Evolutionary conservation across 2,888 invertebrate genomes (phyloP), one percentile per base, ranked within the genome.

Genomic region (Hofmannophila pseudospretella): DNA sequence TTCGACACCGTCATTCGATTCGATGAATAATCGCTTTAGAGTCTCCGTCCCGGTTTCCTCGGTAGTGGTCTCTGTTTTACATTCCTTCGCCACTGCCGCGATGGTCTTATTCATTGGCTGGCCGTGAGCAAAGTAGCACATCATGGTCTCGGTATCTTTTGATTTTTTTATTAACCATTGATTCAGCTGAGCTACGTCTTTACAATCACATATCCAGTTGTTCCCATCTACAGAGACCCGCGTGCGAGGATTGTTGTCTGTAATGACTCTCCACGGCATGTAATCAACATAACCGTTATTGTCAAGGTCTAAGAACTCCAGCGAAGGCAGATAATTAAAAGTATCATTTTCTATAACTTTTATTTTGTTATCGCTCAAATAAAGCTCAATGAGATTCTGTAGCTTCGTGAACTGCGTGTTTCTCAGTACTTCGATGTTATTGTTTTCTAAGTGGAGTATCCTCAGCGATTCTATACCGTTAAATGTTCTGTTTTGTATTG

Each of bases 191-290:
- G 88, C 89, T 36, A 93, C 89, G 59, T 92, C 91, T 61, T 88
- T 88, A 78, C 95, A 95, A 67, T 94, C 92, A 80, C 95, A 95
- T 71, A 92, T 92, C 96, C 96, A 94, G 69, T 91, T 91, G 88
- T 94, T 94, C 58, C 93, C 92, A 59, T 92, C 91, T 44, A 94
- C 87, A 37, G 92, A 90, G 52, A 94, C 90, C 60, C 90, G 90
- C 59, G 93, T 90, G 57, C 90, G 90, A 46, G 89, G 88, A 68
- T 91, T 88, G 65, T 90, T 88, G 63, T 92, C 89, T 30, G 90
- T 90, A 68, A 92, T 88, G 67, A 91, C 85, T 71, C 90, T 89
- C 91, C 92, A 92, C 54, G 94, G 93, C 61, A 91, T 89, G 68
- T 93, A 93, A 77, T 93, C 91, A 58, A 92, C 90, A 58, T 94